These are phyloP conservation scores for Gymnobelideus leadbeateri DNA, from an alignment of 2,113 vertebrate genomes.

Conservation along the genomic window DNA sequence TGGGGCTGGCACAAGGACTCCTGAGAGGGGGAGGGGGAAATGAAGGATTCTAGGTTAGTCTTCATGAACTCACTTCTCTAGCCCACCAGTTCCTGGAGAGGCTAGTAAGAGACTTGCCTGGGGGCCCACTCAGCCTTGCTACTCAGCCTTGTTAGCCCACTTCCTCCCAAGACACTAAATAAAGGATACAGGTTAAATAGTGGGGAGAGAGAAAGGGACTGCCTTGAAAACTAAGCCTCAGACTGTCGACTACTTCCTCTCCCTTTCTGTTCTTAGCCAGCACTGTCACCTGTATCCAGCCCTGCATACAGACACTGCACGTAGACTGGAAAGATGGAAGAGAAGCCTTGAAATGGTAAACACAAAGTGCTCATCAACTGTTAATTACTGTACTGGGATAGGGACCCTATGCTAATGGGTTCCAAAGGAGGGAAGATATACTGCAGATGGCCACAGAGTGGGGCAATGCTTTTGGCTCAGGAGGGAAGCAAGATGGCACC, in stretches of 20 bases:
- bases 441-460: background rate
- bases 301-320: background rate
- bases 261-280: background rate
- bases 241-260: background rate
- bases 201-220: no score
- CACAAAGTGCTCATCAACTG: background rate
- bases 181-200: background rate
- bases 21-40: constrained; percentile 75
- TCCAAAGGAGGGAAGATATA: background rate
- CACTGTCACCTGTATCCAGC: background rate
- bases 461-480: background rate
- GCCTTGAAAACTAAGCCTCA: background rate
- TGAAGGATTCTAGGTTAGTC: constrained; percentile 50
- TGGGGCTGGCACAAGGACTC: constrained; percentile 87
- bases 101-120: background rate
- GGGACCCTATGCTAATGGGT: background rate
- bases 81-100: constrained; percentile 5
- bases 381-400: background rate
- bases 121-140: background rate
- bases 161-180: no score
- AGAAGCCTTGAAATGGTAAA: background rate
- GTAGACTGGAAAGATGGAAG: background rate
- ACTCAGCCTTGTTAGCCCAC: background rate
- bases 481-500: background rate
- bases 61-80: background rate